Evolutionary conservation across 1,140 invertebrate species (phyloP), one percentile per base, ranked within the genome.

Genomic region (Brachionus sp.): DNA sequence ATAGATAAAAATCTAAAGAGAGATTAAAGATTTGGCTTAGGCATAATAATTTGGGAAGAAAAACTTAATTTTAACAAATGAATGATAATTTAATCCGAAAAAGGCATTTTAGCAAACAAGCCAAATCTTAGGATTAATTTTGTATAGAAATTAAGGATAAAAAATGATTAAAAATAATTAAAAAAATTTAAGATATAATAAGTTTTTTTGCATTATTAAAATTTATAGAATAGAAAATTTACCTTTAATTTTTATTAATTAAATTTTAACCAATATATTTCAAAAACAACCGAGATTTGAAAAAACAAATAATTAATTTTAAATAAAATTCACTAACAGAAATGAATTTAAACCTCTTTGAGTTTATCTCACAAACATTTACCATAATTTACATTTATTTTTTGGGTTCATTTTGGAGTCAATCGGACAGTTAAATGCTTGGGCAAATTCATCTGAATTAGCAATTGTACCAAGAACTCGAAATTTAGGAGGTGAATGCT

Each of bases 391-490:
- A 50, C 84, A 84, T 77, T 84, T 84, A 9, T 83, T 64, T 5
- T 33, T 46, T 10, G 84, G 84, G 23, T 84, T 84, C 84, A 84
- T 84, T n/a, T 64, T 77, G 19, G 64, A 57, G 2, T 77, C 66
- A 2, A 44, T 16, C 6, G 86, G 85, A 78, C 89, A 90, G 3
- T 86, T 86, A 84, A 89, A 90, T 1, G 87, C 88, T 33, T 86
- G 83, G 9, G 88, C 86, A 85, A 90, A 90, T n/a, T 87, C 86
- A 42, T 39, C 5, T 9, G 85, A 84, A 70, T 88, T 88, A 44
- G 86, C 85, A 12, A 88, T 83, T 10, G 86, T 85, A 10, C 88
- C 88, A 35, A 86, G 86, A 0, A 88, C 86, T 66, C 88, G 84
- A 78, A 25, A 87, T 84, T 84, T 86, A 10, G 85, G 82, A 9